Evolutionary conservation across 2,888 invertebrate genomes (phyloP).

Genomic region (Dione vanillae): DNA sequence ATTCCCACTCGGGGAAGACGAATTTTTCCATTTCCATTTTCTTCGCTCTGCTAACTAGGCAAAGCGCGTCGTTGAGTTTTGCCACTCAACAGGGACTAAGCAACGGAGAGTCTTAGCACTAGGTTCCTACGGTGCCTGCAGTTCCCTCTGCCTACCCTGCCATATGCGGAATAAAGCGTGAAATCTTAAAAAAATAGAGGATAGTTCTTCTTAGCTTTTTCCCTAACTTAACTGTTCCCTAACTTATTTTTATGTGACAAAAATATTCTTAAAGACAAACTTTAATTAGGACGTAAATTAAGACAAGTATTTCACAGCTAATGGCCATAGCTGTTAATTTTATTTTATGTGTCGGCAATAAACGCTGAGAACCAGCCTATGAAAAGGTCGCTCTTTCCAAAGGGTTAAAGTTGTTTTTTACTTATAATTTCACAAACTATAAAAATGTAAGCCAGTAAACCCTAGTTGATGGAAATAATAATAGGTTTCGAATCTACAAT

Average conservation of each 20-base stretch:
- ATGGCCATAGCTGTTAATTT: constrained; percentile 20
- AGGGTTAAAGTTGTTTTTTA: constrained; percentile 10
- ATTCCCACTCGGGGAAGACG: too few relatives aligned
- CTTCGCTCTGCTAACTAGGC: too few relatives aligned
- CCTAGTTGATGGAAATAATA: constrained; percentile 56
- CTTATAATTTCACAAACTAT: not conserved
- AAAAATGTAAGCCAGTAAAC: not conserved
- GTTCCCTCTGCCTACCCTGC: too few relatives aligned
- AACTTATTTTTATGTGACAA: not conserved
- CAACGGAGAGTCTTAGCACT: too few relatives aligned
- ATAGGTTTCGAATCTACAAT: constrained; percentile 57
- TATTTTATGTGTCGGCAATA: constrained; percentile 10
- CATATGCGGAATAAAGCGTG: too few relatives aligned
- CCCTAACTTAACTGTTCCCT: not conserved
- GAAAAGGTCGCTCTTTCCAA: not conserved
- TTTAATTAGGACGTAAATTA: constrained; percentile 26
- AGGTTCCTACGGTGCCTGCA: too few relatives aligned
- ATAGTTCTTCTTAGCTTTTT: not conserved
- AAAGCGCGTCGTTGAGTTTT: too few relatives aligned
- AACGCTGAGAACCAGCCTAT: not conserved
- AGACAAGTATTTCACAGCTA: constrained; percentile 20
- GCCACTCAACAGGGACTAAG: too few relatives aligned
- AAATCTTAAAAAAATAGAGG: not conserved
- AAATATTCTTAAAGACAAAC: constrained; percentile 13
- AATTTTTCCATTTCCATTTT: too few relatives aligned